A percentile compares a stretch with the other conserved stretches of the same genome.
Conservation (phyloP, 1,140 invertebrate genomes). For the Drosophila melanica region DNA sequence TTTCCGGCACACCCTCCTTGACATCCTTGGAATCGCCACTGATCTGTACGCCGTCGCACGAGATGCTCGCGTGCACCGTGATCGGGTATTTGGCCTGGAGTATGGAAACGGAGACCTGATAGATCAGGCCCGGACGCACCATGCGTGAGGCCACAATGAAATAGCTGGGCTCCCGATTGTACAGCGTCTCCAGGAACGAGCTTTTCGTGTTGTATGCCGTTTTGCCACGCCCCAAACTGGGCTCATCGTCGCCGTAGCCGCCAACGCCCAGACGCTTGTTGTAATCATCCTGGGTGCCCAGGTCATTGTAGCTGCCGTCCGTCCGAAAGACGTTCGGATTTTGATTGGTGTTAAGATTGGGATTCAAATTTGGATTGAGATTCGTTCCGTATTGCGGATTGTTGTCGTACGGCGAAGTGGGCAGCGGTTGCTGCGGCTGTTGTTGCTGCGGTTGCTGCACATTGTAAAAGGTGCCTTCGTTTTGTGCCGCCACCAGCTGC, state of each 20-base stretch:
- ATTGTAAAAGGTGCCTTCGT: conserved; percentile 59
- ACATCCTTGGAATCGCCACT: conserved; percentile 90
- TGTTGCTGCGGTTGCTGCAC: conserved; percentile 44
- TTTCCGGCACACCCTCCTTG: conserved; percentile 92
- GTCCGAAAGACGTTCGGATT: conserved; percentile 42
- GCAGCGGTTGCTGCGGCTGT: conserved; percentile 29
- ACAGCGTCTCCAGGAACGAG: conserved; percentile 69
- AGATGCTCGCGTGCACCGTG: conserved; percentile 92
- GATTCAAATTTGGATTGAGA: conserved; percentile 23
- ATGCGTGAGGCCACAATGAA: conserved; percentile 94
- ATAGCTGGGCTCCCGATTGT: conserved; percentile 86
- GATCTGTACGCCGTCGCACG: conserved; percentile 94
- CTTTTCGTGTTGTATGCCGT: conserved; percentile 70
- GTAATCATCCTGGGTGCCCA: conserved; percentile 60
- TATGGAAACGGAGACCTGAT: conserved; percentile 92
- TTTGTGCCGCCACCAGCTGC: conserved; percentile 44
- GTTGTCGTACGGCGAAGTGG: conserved; percentile 40
- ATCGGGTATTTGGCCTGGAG: conserved; percentile 89
- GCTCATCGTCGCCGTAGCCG: conserved; percentile 56
- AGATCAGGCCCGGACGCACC: conserved; percentile 94
- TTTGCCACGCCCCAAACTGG: conserved; percentile 65
- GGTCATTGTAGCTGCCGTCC: conserved; percentile 58
- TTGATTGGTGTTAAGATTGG: conserved; percentile 35
- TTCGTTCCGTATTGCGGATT: conserved; percentile 38
- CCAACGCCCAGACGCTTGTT: conserved; percentile 48